A percentile compares a stretch with the other conserved stretches of the same genome.
phyloP scores from a whole-genome alignment of 2,888 invertebrate species.

The Conops quadrifasciatus region DNA sequence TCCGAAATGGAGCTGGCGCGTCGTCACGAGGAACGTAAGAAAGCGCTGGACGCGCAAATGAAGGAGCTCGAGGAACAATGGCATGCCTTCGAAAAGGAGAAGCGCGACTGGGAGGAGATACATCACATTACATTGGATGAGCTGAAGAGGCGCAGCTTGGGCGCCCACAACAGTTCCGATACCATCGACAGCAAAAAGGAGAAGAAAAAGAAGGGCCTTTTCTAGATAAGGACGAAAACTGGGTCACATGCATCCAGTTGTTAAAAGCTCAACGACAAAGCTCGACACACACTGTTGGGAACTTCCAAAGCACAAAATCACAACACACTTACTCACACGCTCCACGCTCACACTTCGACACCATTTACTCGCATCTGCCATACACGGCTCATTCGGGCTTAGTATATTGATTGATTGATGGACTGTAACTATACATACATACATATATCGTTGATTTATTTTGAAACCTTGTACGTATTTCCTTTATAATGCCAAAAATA shows the following conservation, averaged over 20 bases:
- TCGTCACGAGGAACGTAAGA: constrained; percentile 84
- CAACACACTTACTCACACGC: not conserved
- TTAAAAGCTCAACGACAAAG: constrained; percentile 23
- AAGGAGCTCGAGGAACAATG: constrained; percentile 91
- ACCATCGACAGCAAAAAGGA: constrained; percentile 61
- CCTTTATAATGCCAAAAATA: constrained; percentile 36
- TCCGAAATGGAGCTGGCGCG: constrained; percentile 92
- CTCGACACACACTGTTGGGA: constrained; percentile 18
- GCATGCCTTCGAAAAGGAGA: constrained; percentile 85
- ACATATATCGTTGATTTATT: constrained; percentile 30
- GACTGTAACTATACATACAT: constrained; percentile 12
- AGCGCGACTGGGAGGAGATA: constrained; percentile 87
- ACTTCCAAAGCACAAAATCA: constrained; percentile 29
- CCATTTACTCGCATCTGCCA: constrained; percentile 33
- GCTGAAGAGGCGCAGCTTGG: constrained; percentile 84
- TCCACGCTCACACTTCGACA: constrained; percentile 7
- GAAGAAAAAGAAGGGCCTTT: constrained; percentile 62
- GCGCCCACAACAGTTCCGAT: constrained; percentile 78
- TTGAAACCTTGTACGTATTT: constrained; percentile 26
- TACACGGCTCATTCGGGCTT: constrained; percentile 22
- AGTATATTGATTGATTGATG: constrained; percentile 23
- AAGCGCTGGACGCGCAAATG: constrained; percentile 86
- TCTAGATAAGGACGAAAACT: constrained; percentile 49
- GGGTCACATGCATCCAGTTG: constrained; percentile 4
- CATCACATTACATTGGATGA: constrained; percentile 91